Evolutionary conservation across 30 jellyfish, hydroid and myxozoan genomes (phyloP), one percentile per base, ranked within the genome.

Genomic region (Hydractinia echinata): DNA sequence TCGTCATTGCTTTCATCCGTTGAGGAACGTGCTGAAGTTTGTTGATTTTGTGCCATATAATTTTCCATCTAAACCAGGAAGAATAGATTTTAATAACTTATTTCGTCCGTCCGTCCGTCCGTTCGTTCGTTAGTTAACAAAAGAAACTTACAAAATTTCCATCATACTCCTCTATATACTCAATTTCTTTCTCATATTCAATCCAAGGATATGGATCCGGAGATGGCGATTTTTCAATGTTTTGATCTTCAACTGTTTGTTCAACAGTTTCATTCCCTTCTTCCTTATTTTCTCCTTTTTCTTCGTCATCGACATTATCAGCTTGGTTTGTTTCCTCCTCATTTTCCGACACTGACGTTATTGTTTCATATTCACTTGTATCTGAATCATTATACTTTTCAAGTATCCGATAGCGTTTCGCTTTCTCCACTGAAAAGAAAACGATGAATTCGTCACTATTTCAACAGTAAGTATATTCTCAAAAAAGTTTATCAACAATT

Each of bases 381-480:
- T 80, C 87, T n/a, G 85, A 77, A 61, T 80, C 87, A 62, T 51
- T 67, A 51, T 60, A 66, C 53, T 80, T 80, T 60, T 64, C 54
- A 16, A 80, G 61, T 51, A 4, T 80, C 67, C 79, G 82, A 18
- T 67, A 50, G 1, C 8, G 55, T 80, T 66, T 62, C 1, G 14
- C 4, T 62, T 6, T 16, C 6, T 55, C 85, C 50, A 16, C 81
- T 18, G 1, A 8, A 30, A 71, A 71, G 67, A 71, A 71, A 20
- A 71, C 0, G 60, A 13, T 15, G 5, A 71, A 60, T 19, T 50
- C 1, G 50, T 4, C 4, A n/a, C 18, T 51, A 7, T 64, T 51
- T 6, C 2, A n/a, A 7, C 19, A 7, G 39, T 2, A 3, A 58
- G 18, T 58, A 58, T 58, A 13, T 58, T 16, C 69, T 58, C n/a